Evolutionary conservation across 2,113 vertebrate species (phyloP), one percentile per base, ranked within the genome.

Genomic region (Clupea harengus): DNA sequence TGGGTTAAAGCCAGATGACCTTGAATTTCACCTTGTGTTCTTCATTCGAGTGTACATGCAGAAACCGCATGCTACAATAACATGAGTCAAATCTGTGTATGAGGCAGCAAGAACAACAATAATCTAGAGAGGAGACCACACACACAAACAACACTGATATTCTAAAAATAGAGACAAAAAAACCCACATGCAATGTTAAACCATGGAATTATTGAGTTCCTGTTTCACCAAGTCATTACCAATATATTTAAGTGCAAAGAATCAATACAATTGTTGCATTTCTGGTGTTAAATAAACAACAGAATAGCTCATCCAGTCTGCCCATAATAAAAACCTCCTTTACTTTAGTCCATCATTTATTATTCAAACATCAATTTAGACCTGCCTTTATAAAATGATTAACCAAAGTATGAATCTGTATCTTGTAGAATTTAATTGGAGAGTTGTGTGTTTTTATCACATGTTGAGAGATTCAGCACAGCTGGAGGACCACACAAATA

Each of bases 401-500:
- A 78, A 9, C 32, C 28, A 6, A 5, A 78, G 28, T 9, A 78
- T 11, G 2, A 5, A 78, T 32, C 28, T 6, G 72, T 32, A 39
- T 78, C 72, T 32, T 15, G 4, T 28, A 75, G 32, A 11, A 28
- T 78, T 78, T 78, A 78, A 78, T 78, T 32, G 15, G 28, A 78
- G 32, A 78, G 28, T 25, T n/a, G 22, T 28, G 64, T 67, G 22
- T n/a, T 64, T 17, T n/a, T 25, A 67, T 67, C 64, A 25, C 64
- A 67, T 78, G 72, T 78, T 78, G 72, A 78, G 10, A 78, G 72
- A 78, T 78, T 60, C 72, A 78, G 32, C 72, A 78, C 72, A 78
- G 72, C 72, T 78, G 72, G 11, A 15, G 28, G 28, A 78, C 72
- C 28, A 78, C 72, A 78, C 25, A 78, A 78, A 78, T 13, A 78